A percentile compares a stretch with the other conserved stretches of the same genome.
These are phyloP conservation scores for Baccha elongata DNA, from an alignment of 2,888 invertebrate genomes.

Conservation along the genomic window DNA sequence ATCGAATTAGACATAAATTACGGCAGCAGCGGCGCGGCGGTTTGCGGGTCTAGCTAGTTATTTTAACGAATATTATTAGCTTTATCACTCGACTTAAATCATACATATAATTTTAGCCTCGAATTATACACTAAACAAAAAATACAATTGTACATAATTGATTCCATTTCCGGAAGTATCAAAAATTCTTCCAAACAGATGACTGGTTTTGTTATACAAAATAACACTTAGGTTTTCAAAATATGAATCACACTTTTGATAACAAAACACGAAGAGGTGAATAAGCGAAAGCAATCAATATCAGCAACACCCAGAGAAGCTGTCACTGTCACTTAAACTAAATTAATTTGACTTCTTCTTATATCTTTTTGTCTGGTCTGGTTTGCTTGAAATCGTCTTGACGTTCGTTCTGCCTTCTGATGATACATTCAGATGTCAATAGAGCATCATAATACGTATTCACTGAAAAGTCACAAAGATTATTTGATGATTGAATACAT, in stretches of 20 bases:
- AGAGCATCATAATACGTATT: slow-evolving; percentile 31
- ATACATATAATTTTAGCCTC: not conserved
- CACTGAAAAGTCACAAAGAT: slow-evolving; percentile 18
- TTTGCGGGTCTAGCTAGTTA: too few relatives aligned
- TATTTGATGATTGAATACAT: not conserved
- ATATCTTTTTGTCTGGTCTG: slow-evolving; percentile 22
- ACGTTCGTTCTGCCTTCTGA: not conserved
- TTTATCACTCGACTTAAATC: not conserved
- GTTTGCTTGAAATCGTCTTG: not conserved
- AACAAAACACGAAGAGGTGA: slow-evolving; percentile 3
- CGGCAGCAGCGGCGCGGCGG: too few relatives aligned
- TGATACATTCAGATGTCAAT: slow-evolving; percentile 45
- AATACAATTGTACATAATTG: slow-evolving; percentile 8
- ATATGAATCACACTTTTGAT: slow-evolving; percentile 49
- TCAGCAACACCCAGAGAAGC: slow-evolving; percentile 26
- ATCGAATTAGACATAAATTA: too few relatives aligned
- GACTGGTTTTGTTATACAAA: slow-evolving; percentile 1
- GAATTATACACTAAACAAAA: slow-evolving; percentile 1
- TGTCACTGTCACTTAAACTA: slow-evolving; percentile 34
- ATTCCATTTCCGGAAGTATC: slow-evolving; percentile 43
- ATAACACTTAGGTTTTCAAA: not conserved
- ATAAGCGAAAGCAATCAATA: slow-evolving; percentile 22
- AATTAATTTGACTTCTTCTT: slow-evolving; percentile 52
- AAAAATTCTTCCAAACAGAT: slow-evolving; percentile 20
- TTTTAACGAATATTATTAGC: too few relatives aligned